Percentiles rank a stretch among this genome's conserved stretches.
These are phyloP conservation scores for Leptopilina syphax DNA, from an alignment of 2,888 invertebrate species.

Conservation along the genomic window DNA sequence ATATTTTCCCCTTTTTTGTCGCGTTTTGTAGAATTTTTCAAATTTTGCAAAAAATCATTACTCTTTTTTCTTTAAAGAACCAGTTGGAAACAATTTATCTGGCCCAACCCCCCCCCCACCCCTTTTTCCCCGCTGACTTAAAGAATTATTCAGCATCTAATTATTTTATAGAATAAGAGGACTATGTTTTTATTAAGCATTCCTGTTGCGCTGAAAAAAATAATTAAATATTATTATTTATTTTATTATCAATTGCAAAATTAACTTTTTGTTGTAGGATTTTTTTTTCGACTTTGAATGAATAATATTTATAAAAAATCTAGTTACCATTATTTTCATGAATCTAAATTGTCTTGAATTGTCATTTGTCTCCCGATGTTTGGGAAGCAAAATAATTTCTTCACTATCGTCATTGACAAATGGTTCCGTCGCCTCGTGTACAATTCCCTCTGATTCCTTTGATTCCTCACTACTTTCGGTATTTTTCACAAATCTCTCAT, in stretches of 20 bases:
- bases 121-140: neutral
- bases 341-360: constrained; percentile 4
- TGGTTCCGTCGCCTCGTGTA: neutral
- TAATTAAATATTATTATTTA: neutral
- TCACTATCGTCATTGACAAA: constrained; percentile 4
- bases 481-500: neutral
- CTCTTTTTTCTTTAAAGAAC: neutral
- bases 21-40: neutral
- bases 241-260: too few species aligned
- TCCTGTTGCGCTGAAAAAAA: neutral
- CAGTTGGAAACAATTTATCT: neutral
- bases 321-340: constrained; percentile 26
- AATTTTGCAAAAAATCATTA: neutral
- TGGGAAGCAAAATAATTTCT: constrained; percentile 30
- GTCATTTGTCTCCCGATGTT: neutral
- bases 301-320: too few species aligned
- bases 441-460: neutral
- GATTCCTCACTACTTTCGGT: neutral
- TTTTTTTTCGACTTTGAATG: too few species aligned
- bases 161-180: neutral
- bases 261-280: too few species aligned
- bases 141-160: neutral
- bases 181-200: neutral
- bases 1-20: neutral
- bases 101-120: too few species aligned